These are phyloP conservation scores for Tridacna crocea DNA, from an alignment of 2,888 invertebrate species.

Conservation along the genomic window DNA sequence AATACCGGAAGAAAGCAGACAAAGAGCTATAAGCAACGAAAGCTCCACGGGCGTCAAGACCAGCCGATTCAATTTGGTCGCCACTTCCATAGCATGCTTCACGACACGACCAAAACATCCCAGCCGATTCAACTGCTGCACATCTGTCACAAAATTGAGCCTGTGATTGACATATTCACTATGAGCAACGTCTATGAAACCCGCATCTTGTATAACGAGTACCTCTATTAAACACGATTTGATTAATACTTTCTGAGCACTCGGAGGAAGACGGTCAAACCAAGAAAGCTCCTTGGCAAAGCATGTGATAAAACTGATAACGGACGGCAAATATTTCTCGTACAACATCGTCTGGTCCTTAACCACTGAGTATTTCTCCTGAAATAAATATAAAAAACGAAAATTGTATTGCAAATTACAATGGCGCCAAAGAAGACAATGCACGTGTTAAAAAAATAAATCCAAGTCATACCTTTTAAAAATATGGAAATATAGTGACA, in stretches of 20 bases:
- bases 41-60: conserved; percentile 17
- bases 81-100: not conserved
- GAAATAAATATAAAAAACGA: not conserved
- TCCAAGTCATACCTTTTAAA: too few species aligned
- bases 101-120: conserved; percentile 6
- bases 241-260: not conserved
- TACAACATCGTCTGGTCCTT: conserved; percentile 11
- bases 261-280: conserved; percentile 4
- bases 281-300: conserved; percentile 17
- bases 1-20: conserved; percentile 27
- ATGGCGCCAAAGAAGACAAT: too few species aligned
- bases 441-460: too few species aligned
- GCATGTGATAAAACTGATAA: conserved; percentile 6
- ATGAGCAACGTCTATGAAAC: not conserved
- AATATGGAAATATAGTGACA: too few species aligned
- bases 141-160: conserved; percentile 12
- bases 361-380: conserved; percentile 5
- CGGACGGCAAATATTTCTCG: conserved; percentile 14
- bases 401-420: too few species aligned
- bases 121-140: not conserved
- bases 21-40: conserved; percentile 21
- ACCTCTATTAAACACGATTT: conserved; percentile 19
- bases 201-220: conserved; percentile 11
- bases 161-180: conserved; percentile 8
- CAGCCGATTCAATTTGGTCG: not conserved